Percentiles rank a stretch among this genome's conserved stretches.
phyloP scores from a whole-genome alignment of 2,888 invertebrate genomes.

The Neelides folsomi region DNA sequence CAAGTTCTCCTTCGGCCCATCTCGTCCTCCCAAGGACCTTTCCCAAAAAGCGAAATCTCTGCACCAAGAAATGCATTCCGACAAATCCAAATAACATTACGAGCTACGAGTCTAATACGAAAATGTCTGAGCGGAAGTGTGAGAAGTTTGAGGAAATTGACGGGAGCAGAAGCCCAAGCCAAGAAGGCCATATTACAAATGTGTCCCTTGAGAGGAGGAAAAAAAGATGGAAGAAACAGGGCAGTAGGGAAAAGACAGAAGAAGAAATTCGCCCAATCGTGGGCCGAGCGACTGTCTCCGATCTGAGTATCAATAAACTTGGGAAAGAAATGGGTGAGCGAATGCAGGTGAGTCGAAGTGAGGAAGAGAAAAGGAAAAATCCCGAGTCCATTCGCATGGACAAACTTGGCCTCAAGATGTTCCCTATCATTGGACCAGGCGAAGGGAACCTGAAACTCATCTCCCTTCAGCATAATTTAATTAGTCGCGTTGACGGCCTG shows the following conservation, averaged over 20 bases:
- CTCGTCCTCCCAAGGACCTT: no score
- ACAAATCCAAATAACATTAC: background rate
- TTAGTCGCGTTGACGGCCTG: slow-evolving; percentile 51
- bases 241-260: background rate
- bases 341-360: slow-evolving; percentile 54
- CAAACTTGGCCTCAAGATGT: slow-evolving; percentile 40
- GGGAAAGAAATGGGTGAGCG: slow-evolving; percentile 26
- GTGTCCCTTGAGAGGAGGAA: background rate
- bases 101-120: background rate
- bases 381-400: slow-evolving; percentile 82
- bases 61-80: background rate
- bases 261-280: no score
- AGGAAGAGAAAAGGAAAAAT: slow-evolving; percentile 64
- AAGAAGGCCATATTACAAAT: background rate
- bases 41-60: background rate
- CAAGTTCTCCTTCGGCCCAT: no score
- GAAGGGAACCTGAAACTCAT: slow-evolving; percentile 42
- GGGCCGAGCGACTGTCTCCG: no score
- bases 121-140: no score
- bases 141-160: no score
- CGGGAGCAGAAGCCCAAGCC: background rate
- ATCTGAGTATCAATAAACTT: no score
- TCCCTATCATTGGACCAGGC: slow-evolving; percentile 23
- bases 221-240: background rate
- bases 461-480: slow-evolving; percentile 83